These are phyloP conservation scores for Drosophila pruinosa DNA, from an alignment of 1,140 invertebrate genomes.

Conservation along the genomic window DNA sequence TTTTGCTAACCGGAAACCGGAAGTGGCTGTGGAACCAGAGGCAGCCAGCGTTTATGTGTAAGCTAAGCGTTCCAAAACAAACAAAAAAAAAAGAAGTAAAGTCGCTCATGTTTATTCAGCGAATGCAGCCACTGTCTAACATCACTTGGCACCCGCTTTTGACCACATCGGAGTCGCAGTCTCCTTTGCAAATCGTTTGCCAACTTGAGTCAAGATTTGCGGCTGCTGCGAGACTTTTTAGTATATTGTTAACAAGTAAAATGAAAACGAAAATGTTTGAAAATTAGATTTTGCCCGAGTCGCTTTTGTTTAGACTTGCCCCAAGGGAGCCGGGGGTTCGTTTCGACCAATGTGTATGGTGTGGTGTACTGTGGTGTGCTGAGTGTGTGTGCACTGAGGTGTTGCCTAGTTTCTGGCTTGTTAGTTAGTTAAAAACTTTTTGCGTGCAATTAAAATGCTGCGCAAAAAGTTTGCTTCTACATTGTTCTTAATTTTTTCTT, in stretches of 20 bases:
- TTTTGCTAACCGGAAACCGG: conserved; percentile 20
- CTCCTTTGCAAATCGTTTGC: too few species aligned
- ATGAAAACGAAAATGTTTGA: conserved; percentile 81
- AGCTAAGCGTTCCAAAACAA: conserved; percentile 18
- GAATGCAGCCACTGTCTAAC: conserved; percentile 3
- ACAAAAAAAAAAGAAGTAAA: not conserved
- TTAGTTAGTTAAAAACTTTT: conserved; percentile 80
- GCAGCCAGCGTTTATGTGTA: conserved; percentile 12
- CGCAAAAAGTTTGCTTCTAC: conserved; percentile 74
- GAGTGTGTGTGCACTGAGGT: conserved; percentile 67
- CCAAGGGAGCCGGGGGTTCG: not conserved
- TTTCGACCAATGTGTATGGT: conserved; percentile 5
- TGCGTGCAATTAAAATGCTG: conserved; percentile 80
- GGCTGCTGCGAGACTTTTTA: conserved; percentile 33
- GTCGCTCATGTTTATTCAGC: conserved; percentile 69
- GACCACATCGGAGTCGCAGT: too few species aligned
- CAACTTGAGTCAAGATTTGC: conserved; percentile 39
- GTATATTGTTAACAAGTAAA: conserved; percentile 76
- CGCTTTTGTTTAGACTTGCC: conserved; percentile 64
- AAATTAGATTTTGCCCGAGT: conserved; percentile 76
- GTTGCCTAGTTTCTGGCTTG: conserved; percentile 78
- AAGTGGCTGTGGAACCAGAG: not conserved
- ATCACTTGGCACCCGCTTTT: conserved; percentile 7
- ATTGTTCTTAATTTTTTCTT: conserved; percentile 77
- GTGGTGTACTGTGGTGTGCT: not conserved